These are phyloP conservation scores for Tetragonula carbonaria DNA, from an alignment of 2,888 invertebrate genomes.

Conservation along the genomic window DNA sequence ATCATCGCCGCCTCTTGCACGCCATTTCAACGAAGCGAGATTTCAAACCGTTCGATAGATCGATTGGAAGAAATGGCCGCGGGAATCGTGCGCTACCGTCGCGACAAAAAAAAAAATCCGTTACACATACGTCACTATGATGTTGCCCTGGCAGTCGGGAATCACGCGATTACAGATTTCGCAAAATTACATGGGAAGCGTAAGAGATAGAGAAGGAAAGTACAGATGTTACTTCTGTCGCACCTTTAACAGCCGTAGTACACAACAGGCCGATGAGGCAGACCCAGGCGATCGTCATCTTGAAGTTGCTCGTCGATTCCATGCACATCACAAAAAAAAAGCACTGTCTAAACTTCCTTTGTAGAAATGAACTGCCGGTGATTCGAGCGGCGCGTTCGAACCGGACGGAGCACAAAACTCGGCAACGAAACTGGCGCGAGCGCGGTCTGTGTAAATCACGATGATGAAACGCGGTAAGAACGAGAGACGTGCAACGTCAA, in stretches of 20 bases:
- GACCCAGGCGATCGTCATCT: constrained; percentile 74
- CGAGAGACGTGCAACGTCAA: constrained; percentile 55
- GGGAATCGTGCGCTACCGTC: not conserved
- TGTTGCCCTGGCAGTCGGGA: not conserved
- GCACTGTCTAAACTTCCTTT: constrained; percentile 59
- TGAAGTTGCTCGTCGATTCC: constrained; percentile 56
- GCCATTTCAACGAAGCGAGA: constrained; percentile 6
- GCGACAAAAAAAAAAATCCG: not conserved
- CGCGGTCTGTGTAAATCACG: constrained; percentile 27
- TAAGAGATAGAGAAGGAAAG: constrained; percentile 1
- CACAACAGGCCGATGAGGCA: constrained; percentile 74
- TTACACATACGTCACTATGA: constrained; percentile 19
- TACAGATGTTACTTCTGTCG: constrained; percentile 25
- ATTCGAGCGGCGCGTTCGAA: constrained; percentile 38
- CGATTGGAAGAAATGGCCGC: constrained; percentile 6
- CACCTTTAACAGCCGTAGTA: constrained; percentile 78
- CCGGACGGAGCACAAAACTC: constrained; percentile 52
- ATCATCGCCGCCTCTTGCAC: constrained; percentile 14
- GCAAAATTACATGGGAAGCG: not conserved
- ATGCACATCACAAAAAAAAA: constrained; percentile 64
- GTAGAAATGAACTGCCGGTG: constrained; percentile 21
- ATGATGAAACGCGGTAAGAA: constrained; percentile 40
- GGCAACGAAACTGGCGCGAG: constrained; percentile 17
- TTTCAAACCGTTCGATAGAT: constrained; percentile 18
- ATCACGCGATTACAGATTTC: not conserved